These are phyloP conservation scores for Centropristis striata DNA, from an alignment of 2,113 vertebrate species.

Conservation along the genomic window DNA sequence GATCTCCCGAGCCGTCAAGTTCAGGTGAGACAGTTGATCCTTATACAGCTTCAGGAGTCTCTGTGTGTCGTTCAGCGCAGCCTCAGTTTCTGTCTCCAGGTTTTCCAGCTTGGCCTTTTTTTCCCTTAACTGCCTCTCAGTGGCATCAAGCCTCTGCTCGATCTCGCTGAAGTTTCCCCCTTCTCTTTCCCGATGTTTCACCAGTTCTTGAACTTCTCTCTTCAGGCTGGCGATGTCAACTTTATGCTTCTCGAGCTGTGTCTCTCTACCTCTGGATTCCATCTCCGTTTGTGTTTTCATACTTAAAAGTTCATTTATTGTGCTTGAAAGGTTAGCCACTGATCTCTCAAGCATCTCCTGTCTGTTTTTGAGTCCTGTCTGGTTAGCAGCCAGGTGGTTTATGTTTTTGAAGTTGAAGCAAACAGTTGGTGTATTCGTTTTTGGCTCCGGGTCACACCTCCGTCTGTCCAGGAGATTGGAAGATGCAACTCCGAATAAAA, in stretches of 20 bases:
- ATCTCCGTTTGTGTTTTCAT: not conserved
- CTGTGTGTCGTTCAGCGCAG: not conserved
- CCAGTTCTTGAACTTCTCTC: not conserved
- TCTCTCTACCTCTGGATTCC: not conserved
- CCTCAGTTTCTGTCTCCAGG: not conserved
- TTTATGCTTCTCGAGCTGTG: not conserved
- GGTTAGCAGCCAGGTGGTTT: rapidly evolving
- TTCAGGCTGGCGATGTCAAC: not conserved
- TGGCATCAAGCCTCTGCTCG: not conserved
- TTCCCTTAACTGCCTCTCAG: not conserved
- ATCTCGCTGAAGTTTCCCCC: not conserved
- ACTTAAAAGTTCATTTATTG: not conserved
- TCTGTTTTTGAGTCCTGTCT: rapidly evolving
- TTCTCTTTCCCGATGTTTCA: not conserved
- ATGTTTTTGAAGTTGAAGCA: constrained; percentile 16
- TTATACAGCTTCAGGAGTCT: not conserved
- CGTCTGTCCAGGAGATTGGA: not conserved
- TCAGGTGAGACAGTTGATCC: not conserved
- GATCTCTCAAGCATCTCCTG: not conserved
- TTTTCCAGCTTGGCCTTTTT: not conserved
- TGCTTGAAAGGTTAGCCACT: not conserved
- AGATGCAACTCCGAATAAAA: not conserved
- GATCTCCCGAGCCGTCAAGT: not conserved
- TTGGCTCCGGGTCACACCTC: rapidly evolving
- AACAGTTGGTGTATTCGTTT: rapidly evolving